Evolutionary conservation across 1,140 invertebrate species (phyloP).

Genomic region (Heliconius nattereri): DNA sequence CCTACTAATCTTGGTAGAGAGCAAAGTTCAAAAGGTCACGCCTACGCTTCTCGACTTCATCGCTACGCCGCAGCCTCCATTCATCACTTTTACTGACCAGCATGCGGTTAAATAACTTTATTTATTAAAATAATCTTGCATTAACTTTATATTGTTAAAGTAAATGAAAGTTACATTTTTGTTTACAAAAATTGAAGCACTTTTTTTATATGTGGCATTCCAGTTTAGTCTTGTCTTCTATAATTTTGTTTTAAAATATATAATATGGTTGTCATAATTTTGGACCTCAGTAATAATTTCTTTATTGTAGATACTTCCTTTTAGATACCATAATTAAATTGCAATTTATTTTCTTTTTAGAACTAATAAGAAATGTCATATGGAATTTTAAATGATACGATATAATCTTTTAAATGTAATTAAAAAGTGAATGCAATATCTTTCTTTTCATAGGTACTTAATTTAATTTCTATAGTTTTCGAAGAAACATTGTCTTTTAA

Average conservation of each 20-base stretch:
- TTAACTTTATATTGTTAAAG: neutral
- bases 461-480: neutral
- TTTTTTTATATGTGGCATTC: neutral
- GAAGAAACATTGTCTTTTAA: too few species aligned
- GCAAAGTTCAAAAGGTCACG: neutral
- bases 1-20: neutral
- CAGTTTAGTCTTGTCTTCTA: neutral
- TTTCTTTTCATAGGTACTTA: neutral
- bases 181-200: neutral
- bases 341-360: neutral
- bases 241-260: neutral
- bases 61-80: neutral
- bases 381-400: neutral
- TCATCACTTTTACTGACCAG: neutral
- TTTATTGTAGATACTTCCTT: neutral
- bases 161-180: too few species aligned
- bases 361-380: neutral
- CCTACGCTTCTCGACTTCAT: neutral
- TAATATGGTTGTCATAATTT: neutral
- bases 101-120: conserved; percentile 1
- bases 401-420: neutral
- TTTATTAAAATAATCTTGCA: neutral
- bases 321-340: neutral
- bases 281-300: neutral
- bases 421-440: neutral